A percentile compares a stretch with the other conserved stretches of the same genome.
Conservation (phyloP, 2,888 invertebrate genomes). For the Lapara coniferarum region DNA sequence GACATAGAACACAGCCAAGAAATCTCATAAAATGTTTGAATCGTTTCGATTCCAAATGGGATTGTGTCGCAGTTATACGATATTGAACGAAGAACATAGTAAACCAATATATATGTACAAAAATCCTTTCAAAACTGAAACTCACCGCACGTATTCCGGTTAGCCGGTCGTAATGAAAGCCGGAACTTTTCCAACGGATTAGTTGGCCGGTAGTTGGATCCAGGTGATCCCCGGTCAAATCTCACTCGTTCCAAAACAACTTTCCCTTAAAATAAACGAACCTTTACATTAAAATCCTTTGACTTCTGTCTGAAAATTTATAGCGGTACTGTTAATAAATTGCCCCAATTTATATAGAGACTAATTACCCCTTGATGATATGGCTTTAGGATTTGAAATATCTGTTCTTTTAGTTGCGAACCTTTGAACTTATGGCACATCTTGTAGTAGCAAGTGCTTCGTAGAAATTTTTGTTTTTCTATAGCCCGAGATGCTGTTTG, state of each 20-base stretch:
- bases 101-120: constrained; percentile 20
- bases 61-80: neutral
- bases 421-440: neutral
- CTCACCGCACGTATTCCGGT: constrained; percentile 38
- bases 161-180: constrained; percentile 51
- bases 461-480: too few species aligned
- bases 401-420: neutral
- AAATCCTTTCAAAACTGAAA: constrained; percentile 34
- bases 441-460: too few species aligned
- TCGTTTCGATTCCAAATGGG: neutral
- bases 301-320: constrained; percentile 53
- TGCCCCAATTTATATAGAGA: constrained; percentile 23
- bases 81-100: neutral
- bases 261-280: constrained; percentile 52
- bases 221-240: constrained; percentile 56
- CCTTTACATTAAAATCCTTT: constrained; percentile 57
- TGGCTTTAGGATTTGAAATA: neutral
- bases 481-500: neutral
- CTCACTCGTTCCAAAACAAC: constrained; percentile 50
- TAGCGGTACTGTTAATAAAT: constrained; percentile 54
- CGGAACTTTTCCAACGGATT: constrained; percentile 59
- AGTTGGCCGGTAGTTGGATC: constrained; percentile 45
- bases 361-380: neutral
- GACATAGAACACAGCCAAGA: neutral
- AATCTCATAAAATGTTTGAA: neutral